Base-by-base conservation (phyloP, 2,888 invertebrate genomes). In the Cryptocheilus praepositus region DNA sequence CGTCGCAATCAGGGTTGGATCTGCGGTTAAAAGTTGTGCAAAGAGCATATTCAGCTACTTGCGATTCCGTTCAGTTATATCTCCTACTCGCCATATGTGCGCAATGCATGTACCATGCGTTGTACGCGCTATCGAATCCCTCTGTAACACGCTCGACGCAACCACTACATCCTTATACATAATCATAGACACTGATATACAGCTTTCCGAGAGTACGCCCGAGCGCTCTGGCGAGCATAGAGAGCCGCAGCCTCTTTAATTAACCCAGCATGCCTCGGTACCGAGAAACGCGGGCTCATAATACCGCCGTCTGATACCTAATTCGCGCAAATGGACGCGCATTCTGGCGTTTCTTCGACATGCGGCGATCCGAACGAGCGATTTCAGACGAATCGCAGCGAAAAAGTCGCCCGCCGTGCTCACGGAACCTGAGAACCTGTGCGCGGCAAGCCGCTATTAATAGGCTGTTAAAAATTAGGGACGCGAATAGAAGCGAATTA, bases 231-330 rank as follows among this genome's bases (percentile, higher is more conserved):
- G 22, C 52, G 22, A 54, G 44, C 55, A 64, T 16, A 53, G 51
- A 63, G 51, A 62, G 78, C 70, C 73, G 77, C 78, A 79, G 80
- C 76, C 79, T 79, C 82, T 85, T 86, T 85, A 86, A 86, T 86
- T 86, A 85, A 86, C 77, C 81, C 73, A 74, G 73, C 78, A 80
- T 82, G 78, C 80, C 74, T 70, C 69, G 72, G 64, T 73, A 66
- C 67, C 69, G 67, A 79, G 73, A 75, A 36, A 36, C 36, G 61
- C 74, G 66, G 22, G 70, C 75, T 79, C 77, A 71, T 76, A 75
- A 79, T 74, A 67, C 66, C 66, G 43, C 65, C 56, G 67, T 70
- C 67, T 64, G 65, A 69, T 52, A 72, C 70, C 74, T 74, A 76
- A 74, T 68, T 74, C 67, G 36, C 36, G 36, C 36, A 36, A 36